These are phyloP conservation scores for Asarcornis scutulata DNA, from an alignment of 2,113 vertebrate species.

Conservation along the genomic window DNA sequence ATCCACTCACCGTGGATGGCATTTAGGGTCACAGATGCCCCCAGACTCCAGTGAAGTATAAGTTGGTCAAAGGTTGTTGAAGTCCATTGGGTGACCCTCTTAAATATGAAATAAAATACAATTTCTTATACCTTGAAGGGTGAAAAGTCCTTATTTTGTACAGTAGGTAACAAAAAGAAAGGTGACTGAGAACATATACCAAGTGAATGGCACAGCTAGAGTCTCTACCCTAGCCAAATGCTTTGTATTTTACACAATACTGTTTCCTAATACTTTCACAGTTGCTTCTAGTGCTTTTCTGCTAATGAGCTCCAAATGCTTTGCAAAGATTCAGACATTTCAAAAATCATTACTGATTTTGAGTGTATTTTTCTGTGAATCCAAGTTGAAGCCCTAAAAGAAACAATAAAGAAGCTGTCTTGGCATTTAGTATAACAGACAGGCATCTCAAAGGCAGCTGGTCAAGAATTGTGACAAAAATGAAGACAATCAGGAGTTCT, in stretches of 20 bases:
- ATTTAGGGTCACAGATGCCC: too few relatives aligned
- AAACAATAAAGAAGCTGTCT: neutral
- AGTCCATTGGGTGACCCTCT: neutral
- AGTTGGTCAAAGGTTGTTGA: neutral
- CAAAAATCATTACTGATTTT: neutral
- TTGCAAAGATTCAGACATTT: neutral
- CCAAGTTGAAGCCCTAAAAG: neutral
- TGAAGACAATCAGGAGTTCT: neutral
- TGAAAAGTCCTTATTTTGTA: neutral
- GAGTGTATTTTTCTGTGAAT: neutral
- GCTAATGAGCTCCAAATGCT: slow-evolving; percentile 22
- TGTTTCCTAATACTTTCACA: neutral
- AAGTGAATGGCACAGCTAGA: neutral
- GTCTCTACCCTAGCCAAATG: neutral
- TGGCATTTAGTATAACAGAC: neutral
- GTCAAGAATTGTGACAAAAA: neutral
- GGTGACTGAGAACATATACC: neutral
- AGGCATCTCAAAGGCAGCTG: neutral
- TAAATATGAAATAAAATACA: neutral
- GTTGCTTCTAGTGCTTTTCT: neutral
- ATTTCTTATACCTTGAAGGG: neutral
- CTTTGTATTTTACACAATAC: neutral
- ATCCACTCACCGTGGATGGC: accelerated
- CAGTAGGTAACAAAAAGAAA: neutral
- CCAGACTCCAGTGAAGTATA: neutral